These are phyloP conservation scores for Autographa pulchrina DNA, from an alignment of 2,888 invertebrate species.

Conservation along the genomic window DNA sequence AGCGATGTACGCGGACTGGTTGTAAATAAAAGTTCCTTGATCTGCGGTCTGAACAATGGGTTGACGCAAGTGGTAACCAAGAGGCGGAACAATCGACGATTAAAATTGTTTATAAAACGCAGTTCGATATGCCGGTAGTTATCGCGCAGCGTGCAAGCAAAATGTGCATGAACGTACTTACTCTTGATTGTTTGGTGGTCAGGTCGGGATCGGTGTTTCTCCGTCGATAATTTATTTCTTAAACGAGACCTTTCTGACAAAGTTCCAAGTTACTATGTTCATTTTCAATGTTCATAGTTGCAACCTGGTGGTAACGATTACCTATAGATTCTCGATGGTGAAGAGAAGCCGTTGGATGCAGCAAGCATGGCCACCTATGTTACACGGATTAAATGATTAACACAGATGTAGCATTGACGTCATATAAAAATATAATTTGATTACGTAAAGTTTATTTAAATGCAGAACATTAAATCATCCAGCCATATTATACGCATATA, in stretches of 20 bases:
- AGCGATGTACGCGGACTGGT: constrained; percentile 68
- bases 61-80: constrained; percentile 76
- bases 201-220: constrained; percentile 50
- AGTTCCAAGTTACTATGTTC: background rate
- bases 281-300: constrained; percentile 11
- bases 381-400: constrained; percentile 6
- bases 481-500: background rate
- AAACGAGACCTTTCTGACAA: constrained; percentile 35
- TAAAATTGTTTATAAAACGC: constrained; percentile 85
- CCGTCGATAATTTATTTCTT: constrained; percentile 58
- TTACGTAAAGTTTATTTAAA: constrained; percentile 1
- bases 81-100: constrained; percentile 84
- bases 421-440: background rate
- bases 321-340: background rate
- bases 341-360: constrained; percentile 1
- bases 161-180: constrained; percentile 52
- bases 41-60: constrained; percentile 76
- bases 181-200: constrained; percentile 59
- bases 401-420: background rate
- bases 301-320: background rate
- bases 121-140: constrained; percentile 75
- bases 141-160: constrained; percentile 67
- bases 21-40: constrained; percentile 68
- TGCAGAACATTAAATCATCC: background rate
- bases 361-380: background rate